Percentiles rank a stretch among this genome's conserved stretches.
Evolutionary conservation across 2,797 vertebrate genomes (phyloP).

Genomic region (Adrianichthys oophorus): DNA sequence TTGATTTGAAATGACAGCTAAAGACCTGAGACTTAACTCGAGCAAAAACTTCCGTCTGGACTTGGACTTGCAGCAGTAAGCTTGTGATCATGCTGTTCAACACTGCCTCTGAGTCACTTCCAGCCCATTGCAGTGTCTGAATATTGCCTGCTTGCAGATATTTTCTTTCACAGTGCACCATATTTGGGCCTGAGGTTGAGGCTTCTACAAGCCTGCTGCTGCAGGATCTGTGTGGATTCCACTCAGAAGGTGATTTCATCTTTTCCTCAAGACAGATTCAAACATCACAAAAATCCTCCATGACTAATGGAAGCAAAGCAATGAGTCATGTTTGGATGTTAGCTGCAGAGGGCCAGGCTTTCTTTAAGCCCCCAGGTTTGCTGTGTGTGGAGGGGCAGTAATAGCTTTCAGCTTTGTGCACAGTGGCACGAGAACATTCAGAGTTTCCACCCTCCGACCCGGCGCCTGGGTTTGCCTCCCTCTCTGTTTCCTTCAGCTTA

Average conservation of each 20-base stretch:
- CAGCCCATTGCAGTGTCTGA: too few species aligned
- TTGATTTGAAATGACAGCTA: too few species aligned
- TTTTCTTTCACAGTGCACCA: too few species aligned
- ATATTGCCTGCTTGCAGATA: too few species aligned
- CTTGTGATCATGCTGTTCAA: too few species aligned
- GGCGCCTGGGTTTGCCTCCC: constrained; percentile 38
- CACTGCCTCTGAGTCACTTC: too few species aligned
- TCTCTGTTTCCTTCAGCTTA: constrained; percentile 28
- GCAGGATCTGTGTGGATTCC: background rate
- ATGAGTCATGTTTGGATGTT: background rate
- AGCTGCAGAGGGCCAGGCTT: constrained; percentile 45
- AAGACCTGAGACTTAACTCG: too few species aligned
- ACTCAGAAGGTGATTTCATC: background rate
- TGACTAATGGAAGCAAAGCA: too few species aligned
- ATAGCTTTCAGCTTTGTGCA: constrained; percentile 77
- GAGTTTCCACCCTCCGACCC: constrained; percentile 82
- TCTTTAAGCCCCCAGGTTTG: constrained; percentile 67
- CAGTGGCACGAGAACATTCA: constrained; percentile 78
- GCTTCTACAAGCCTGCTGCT: background rate
- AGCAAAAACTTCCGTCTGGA: too few species aligned
- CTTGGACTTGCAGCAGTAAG: too few species aligned
- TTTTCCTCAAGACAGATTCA: too few species aligned
- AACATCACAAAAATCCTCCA: too few species aligned
- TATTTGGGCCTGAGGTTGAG: background rate
- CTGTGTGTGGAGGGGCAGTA: constrained; percentile 62